Base-by-base conservation (phyloP, 2,888 invertebrate species). In the Caenorhabditis macrosperma region DNA sequence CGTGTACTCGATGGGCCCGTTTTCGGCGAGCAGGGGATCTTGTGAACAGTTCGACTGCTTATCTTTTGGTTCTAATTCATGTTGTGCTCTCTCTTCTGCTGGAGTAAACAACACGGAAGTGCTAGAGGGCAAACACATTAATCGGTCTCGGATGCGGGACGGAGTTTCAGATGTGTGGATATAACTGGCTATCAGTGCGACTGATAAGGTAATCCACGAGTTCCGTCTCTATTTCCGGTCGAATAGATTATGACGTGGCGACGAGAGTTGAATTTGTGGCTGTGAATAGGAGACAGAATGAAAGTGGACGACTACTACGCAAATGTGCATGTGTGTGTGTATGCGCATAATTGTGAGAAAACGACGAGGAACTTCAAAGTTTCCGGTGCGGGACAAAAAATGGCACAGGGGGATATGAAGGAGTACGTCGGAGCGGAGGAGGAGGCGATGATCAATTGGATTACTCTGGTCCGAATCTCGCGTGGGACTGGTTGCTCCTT, bases 311-410 rank as follows among this genome's bases (percentile, higher is more conserved):
- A 55, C 48, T 22, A 48, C n/a, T 22, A 48, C 48, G 48, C 48
- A 48, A 48, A 20, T 20, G 44, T 17, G 20, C 3, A 38, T 17
- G 24, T 10, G 26, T 48, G n/a, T 24, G 26, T 48, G 48, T 48
- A 67, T 60, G 54, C 61, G 60, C 69, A 69, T 69, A 69, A 69
- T 69, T 69, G 52, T 60, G 60, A 41, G 60, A 61, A 69, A 61
- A 69, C 30, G 61, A 44, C 30, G 61, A 44, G 30, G 60, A 69
- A 69, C 69, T 60, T 69, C 50, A 52, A 69, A 41, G 59, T 69
- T 60, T 60, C 59, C 41, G 20, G 15, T 20, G 20, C 44, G 33
- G 41, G 44, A 44, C 44, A 44, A 44, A 54, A 54, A 30, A 41
- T 10, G 38, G 24, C 26, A 44, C 35, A 48, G 54, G 10, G 54